Conservation (phyloP, 2,888 invertebrate genomes). For the Apoda limacodes region DNA sequence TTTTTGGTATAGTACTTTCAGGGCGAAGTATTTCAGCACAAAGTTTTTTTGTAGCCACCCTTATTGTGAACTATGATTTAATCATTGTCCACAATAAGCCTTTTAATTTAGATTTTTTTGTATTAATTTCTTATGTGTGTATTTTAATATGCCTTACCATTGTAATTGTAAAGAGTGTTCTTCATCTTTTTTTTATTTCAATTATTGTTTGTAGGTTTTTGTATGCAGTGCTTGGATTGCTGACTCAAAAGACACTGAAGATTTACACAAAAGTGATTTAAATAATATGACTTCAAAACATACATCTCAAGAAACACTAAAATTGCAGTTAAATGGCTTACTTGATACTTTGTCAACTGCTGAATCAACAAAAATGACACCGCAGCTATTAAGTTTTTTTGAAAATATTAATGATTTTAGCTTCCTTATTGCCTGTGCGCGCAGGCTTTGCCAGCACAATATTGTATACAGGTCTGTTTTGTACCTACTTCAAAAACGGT, state of each 20-base stretch:
- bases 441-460: conserved; percentile 38
- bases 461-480: conserved; percentile 39
- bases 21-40: too few species aligned
- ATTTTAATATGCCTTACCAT: not conserved
- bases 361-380: conserved; percentile 28
- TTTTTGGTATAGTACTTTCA: too few species aligned
- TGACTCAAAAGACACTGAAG: conserved; percentile 17
- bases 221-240: conserved; percentile 24
- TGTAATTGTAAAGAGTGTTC: not conserved
- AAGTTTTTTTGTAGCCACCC: not conserved
- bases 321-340: conserved; percentile 32
- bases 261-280: conserved; percentile 19
- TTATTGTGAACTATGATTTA: too few species aligned
- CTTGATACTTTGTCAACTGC: conserved; percentile 20
- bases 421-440: conserved; percentile 33
- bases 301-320: conserved; percentile 41
- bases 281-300: conserved; percentile 21
- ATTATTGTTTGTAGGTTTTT: conserved; percentile 26
- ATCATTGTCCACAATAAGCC: not conserved
- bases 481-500: conserved; percentile 43
- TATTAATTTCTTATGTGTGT: not conserved
- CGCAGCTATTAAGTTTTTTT: conserved; percentile 36
- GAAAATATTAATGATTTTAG: conserved; percentile 39
- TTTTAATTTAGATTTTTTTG: not conserved
- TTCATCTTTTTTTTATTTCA: not conserved